Evolutionary conservation across 2,797 vertebrate genomes (phyloP), one percentile per base, ranked within the genome.

Genomic region (Gymnopithys bicolor): DNA sequence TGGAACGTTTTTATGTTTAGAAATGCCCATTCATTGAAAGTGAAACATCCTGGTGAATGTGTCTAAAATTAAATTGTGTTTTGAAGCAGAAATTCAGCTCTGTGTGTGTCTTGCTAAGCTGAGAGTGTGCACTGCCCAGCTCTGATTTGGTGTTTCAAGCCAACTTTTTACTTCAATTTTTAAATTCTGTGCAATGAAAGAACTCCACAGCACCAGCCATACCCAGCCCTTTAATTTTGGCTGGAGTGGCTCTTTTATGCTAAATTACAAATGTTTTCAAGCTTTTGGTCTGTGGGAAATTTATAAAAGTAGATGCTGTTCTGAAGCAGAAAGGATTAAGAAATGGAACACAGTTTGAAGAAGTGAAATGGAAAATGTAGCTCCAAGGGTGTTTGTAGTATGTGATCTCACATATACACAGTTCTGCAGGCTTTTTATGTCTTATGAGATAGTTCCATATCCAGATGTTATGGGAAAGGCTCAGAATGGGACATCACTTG

Each of bases 251-350:
- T 89, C 28, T 68, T 73, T 56, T n/a, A 5, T 71, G 74, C 60
- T 89, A 56, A 85, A 84, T 84, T 70, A 49, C n/a, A 84, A 93
- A 68, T 78, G 45, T 83, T 89, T 95, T 83, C 39, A 93, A 89
- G 78, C 39, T 85, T 85, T 85, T 66, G 60, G 46, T 82, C 73
- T 78, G 60, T 94, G 75, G 66, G 33, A 93, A 83, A 77, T 83
- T 74, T 53, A 43, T 70, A 64, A 17, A 87, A 75, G 68, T 15
- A 16, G 35, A 74, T 85, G 93, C 46, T 91, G 6, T 77, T 83
- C 35, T 89, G 23, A 87, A 89, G 51, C 33, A 46, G 68, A 89
- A 87, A 71, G 49, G 71, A 64, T 89, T 94, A 70, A 85, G 82
- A 60, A 90, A 52, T 58, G 41, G 79, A 89, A 93, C 2, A 5